These are phyloP conservation scores for Oligia strigilis DNA, from an alignment of 2,888 invertebrate species.

Conservation along the genomic window DNA sequence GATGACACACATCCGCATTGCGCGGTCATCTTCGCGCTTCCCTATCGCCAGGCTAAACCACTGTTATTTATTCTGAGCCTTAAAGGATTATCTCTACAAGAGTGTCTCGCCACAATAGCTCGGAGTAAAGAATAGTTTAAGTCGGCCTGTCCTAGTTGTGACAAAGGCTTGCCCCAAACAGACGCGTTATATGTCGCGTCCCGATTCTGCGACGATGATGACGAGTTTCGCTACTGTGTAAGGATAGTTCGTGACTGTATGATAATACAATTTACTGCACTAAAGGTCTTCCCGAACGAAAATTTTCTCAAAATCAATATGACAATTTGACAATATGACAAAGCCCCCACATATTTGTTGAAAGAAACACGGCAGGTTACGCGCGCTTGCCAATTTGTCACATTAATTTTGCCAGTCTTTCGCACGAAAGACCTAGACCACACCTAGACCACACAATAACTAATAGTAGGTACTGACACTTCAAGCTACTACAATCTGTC, in stretches of 20 bases:
- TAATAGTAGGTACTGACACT: too few species aligned
- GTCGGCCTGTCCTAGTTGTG: neutral
- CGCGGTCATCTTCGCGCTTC: constrained; percentile 28
- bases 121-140: constrained; percentile 1
- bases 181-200: neutral
- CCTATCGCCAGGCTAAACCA: neutral
- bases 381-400: neutral
- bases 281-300: neutral
- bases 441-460: too few species aligned
- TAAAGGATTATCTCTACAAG: constrained; percentile 7
- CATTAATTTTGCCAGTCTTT: too few species aligned
- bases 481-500: too few species aligned
- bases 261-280: neutral
- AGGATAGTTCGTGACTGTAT: neutral
- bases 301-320: neutral
- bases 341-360: neutral
- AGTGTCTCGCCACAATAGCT: neutral
- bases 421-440: too few species aligned
- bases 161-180: neutral
- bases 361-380: neutral
- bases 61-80: constrained; percentile 17
- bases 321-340: neutral
- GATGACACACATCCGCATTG: constrained; percentile 45
- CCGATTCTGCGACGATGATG: neutral
- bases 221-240: neutral